Evolutionary conservation across 2,797 vertebrate genomes (phyloP), one percentile per base, ranked within the genome.

Genomic region (Notoglanidium macrostoma): DNA sequence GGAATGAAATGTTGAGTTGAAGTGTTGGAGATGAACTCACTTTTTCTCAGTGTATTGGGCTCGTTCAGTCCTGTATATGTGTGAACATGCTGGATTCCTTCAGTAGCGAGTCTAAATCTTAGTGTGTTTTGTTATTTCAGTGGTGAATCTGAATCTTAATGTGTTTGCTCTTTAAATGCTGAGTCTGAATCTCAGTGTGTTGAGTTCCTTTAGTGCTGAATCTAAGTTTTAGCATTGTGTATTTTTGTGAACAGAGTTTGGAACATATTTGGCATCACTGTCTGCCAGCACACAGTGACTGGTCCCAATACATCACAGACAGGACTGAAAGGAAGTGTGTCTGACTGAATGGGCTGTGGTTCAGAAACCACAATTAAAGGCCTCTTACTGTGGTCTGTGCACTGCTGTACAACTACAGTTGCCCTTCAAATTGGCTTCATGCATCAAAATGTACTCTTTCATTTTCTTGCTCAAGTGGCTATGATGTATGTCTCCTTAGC

Each of bases 311-410:
- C 73, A 74, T 87, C 59, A 87, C 35, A 87, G 55, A 73, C 77
- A 74, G 79, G 57, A 79, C 86, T 74, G 55, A 85, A 87, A 89
- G 83, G 90, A 90, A 89, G 83, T 87, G 87, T 51, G 67, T 86
- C 83, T 88, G 70, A 86, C 87, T 90, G 86, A 65, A 88, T 86
- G 83, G 85, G 88, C 88, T 85, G 84, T n/a, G 84, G 88, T 85
- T 89, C 32, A 65, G 84, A 21, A 89, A 83, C 88, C 86, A 86
- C 86, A 91, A 89, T 90, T 89, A 89, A 87, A 91, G 91, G 86
- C 54, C 59, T 84, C 77, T n/a, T 63, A 84, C 87, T 89, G 82
- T 89, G 77, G 61, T 83, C 77, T 81, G 74, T 54, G 5, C 57
- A 63, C 40, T 85, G 87, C 77, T 88, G 57, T 74, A 78, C 21